Evolutionary conservation across 2,113 vertebrate genomes (phyloP).

Genomic region (Puntigrus tetrazona): DNA sequence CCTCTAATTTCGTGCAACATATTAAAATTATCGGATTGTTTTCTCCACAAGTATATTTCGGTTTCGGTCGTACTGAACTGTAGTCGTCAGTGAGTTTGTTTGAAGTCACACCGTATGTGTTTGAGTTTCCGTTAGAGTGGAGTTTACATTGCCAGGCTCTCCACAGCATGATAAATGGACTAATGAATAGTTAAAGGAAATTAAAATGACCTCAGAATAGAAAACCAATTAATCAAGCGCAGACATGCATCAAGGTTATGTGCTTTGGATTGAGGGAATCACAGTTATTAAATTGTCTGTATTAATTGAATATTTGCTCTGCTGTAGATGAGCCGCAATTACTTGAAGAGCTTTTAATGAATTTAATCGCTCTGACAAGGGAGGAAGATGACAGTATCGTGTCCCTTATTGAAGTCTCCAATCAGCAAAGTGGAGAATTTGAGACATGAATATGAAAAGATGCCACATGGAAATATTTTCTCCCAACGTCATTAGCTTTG

Average conservation of each 20-base stretch:
- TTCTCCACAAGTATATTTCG: conserved; percentile 1
- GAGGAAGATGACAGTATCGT: conserved; percentile 45
- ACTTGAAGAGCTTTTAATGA: conserved; percentile 71
- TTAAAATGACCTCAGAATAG: conserved; percentile 75
- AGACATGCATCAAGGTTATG: conserved; percentile 63
- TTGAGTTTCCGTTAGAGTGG: conserved; percentile 29
- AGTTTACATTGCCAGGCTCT: conserved; percentile 36
- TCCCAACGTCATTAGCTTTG: not conserved
- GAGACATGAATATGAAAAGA: conserved; percentile 30
- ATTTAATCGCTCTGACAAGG: conserved; percentile 64
- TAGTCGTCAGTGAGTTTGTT: not conserved
- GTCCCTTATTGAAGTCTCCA: conserved; percentile 37
- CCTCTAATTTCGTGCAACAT: not conserved
- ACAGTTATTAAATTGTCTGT: conserved; percentile 70
- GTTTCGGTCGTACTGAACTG: not conserved
- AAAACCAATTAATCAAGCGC: conserved; percentile 71
- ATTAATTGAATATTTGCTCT: conserved; percentile 78
- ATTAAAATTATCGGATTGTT: not conserved
- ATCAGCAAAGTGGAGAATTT: conserved; percentile 39
- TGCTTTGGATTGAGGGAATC: conserved; percentile 63
- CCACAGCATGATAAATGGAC: conserved; percentile 16
- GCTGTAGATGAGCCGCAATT: conserved; percentile 72
- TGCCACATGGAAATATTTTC: not conserved
- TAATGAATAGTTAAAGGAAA: conserved; percentile 75
- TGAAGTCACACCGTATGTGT: conserved; percentile 8